These are phyloP conservation scores for Sminthurinus aureus DNA, from an alignment of 2,888 invertebrate species.

Conservation along the genomic window DNA sequence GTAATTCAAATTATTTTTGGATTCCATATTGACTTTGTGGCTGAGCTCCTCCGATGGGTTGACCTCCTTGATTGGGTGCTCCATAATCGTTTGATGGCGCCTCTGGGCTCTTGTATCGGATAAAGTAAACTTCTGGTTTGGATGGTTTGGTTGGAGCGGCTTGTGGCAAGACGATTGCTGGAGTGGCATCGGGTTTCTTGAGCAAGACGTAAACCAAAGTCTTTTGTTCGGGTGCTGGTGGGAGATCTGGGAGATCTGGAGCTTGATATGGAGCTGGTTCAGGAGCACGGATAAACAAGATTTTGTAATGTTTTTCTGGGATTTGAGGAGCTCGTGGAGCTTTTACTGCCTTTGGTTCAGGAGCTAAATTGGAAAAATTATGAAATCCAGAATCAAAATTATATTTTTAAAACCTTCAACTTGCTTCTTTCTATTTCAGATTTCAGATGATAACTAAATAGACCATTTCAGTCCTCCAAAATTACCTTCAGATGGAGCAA, in stretches of 20 bases:
- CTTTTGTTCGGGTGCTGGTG: constrained; percentile 52
- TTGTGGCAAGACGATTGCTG: constrained; percentile 74
- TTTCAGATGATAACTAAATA: too few relatives aligned
- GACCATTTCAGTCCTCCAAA: too few relatives aligned
- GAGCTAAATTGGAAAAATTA: constrained; percentile 62
- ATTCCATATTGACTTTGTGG: constrained; percentile 34
- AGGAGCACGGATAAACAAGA: constrained; percentile 80
- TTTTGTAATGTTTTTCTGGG: constrained; percentile 70
- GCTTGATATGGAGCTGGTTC: constrained; percentile 50
- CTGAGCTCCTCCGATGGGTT: constrained; percentile 41
- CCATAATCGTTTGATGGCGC: constrained; percentile 46
- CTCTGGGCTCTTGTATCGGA: constrained; percentile 56
- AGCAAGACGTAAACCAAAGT: constrained; percentile 56
- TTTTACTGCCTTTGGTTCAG: constrained; percentile 68
- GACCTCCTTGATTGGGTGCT: constrained; percentile 42
- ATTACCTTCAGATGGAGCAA: constrained; percentile 77
- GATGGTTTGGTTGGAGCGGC: constrained; percentile 81
- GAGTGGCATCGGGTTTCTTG: constrained; percentile 44
- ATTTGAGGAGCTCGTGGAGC: constrained; percentile 71
- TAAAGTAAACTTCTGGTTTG: constrained; percentile 75
- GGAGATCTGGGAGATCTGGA: constrained; percentile 46
- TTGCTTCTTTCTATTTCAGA: too few relatives aligned
- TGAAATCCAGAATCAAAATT: too few relatives aligned
- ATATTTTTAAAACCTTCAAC: too few relatives aligned
- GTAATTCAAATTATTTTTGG: not conserved